Conservation (phyloP, 1,140 invertebrate species). For the Laupala kohalensis region DNA sequence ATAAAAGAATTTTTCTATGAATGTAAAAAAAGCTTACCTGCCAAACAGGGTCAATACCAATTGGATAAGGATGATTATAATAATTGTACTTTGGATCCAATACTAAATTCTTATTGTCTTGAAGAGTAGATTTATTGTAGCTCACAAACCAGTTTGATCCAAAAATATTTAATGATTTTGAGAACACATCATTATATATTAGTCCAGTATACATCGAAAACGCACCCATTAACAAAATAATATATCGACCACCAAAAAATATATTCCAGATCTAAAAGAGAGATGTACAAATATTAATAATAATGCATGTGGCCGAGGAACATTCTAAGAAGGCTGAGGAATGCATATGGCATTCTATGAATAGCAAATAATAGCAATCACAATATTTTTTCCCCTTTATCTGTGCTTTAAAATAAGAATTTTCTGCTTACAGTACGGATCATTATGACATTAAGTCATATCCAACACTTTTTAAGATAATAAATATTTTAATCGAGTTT, state of each 20-base stretch:
- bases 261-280: constrained; percentile 87
- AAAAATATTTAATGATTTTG: constrained; percentile 93
- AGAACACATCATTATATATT: constrained; percentile 98
- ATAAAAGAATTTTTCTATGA: too few species aligned
- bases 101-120: constrained; percentile 39
- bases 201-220: constrained; percentile 98
- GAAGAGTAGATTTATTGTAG: constrained; percentile 38
- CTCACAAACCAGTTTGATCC: constrained; percentile 72
- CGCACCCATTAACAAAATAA: constrained; percentile 92
- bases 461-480: too few species aligned
- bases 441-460: too few species aligned
- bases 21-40: constrained; percentile 38
- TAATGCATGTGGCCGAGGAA: not conserved
- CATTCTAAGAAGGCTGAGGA: not conserved
- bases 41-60: constrained; percentile 92
- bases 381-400: too few species aligned
- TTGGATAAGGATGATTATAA: constrained; percentile 58
- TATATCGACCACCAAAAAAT: constrained; percentile 96
- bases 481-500: too few species aligned
- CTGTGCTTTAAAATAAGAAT: too few species aligned
- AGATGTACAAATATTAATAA: constrained; percentile 10
- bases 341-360: not conserved
- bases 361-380: too few species aligned
- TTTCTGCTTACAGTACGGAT: too few species aligned
- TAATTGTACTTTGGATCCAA: constrained; percentile 49